Evolutionary conservation across 2,797 vertebrate species (phyloP).

Genomic region (Cyprinella venusta): DNA sequence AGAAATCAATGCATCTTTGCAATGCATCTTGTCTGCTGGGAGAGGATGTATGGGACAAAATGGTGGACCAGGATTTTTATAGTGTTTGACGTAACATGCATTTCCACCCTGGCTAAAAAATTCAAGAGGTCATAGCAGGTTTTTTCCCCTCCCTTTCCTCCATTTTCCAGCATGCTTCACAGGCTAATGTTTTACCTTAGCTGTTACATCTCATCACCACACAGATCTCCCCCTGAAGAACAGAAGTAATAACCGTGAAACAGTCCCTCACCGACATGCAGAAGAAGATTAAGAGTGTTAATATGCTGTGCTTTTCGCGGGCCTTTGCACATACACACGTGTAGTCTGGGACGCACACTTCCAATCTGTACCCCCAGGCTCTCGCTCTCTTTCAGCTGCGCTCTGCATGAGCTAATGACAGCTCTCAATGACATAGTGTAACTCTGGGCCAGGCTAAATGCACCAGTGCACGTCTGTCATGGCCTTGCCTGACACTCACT

Average conservation of each 20-base stretch:
- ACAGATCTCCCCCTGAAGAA: slow-evolving; percentile 62
- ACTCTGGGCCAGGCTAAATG: slow-evolving; percentile 62
- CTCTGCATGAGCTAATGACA: slow-evolving; percentile 65
- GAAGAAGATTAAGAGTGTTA: slow-evolving; percentile 67
- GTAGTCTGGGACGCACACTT: slow-evolving; percentile 36
- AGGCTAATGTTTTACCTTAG: slow-evolving; percentile 63
- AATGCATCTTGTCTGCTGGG: slow-evolving; percentile 52
- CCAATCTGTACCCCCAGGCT: slow-evolving; percentile 51
- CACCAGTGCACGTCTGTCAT: slow-evolving; percentile 55
- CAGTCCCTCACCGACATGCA: slow-evolving; percentile 62
- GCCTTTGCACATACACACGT: slow-evolving; percentile 54
- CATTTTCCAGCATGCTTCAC: slow-evolving; percentile 57
- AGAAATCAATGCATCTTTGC: slow-evolving; percentile 53
- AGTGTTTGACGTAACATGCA: slow-evolving; percentile 2
- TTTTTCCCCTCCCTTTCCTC: background rate
- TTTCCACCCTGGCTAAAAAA: slow-evolving; percentile 51
- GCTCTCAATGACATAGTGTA: slow-evolving; percentile 64
- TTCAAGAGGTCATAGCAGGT: slow-evolving; percentile 34
- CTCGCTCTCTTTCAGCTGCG: slow-evolving; percentile 60
- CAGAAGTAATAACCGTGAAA: slow-evolving; percentile 67
- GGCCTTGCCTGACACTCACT: slow-evolving; percentile 45
- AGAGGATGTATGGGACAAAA: slow-evolving; percentile 48
- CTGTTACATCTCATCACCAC: slow-evolving; percentile 61
- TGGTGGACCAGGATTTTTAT: slow-evolving; percentile 50
- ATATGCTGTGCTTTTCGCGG: slow-evolving; percentile 62